phyloP scores from a whole-genome alignment of 1,140 invertebrate species.

The Nasonia longicornis region DNA sequence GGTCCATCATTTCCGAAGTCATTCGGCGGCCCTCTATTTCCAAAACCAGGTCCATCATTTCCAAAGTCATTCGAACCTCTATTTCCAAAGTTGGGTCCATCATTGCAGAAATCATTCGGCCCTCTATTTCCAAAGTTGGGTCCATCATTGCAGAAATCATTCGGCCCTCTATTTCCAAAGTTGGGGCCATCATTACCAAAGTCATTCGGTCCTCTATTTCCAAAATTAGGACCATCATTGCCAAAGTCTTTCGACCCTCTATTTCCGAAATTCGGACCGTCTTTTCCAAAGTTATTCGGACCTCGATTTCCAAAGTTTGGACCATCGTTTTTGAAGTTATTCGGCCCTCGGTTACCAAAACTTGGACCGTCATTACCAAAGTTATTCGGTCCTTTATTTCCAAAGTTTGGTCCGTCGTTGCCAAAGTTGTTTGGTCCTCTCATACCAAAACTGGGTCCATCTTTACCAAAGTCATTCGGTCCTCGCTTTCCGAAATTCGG shows the following conservation, averaged over 20 bases:
- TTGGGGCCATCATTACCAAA: constrained; percentile 18
- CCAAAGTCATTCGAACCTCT: constrained; percentile 3
- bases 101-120: constrained; percentile 44
- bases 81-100: neutral
- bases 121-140: constrained; percentile 40
- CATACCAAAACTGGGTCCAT: constrained; percentile 21
- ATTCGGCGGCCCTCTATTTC: constrained; percentile 30
- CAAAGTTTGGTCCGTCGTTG: constrained; percentile 15
- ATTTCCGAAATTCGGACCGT: constrained; percentile 24
- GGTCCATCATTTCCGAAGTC: constrained; percentile 50
- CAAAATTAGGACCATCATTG: constrained; percentile 23
- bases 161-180: constrained; percentile 21
- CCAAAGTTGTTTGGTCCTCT: neutral
- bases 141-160: constrained; percentile 11
- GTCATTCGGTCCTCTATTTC: constrained; percentile 22
- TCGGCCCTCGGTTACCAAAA: constrained; percentile 3
- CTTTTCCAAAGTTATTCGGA: constrained; percentile 11
- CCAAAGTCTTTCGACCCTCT: constrained; percentile 30
- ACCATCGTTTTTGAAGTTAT: constrained; percentile 11
- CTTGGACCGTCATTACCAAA: constrained; percentile 26
- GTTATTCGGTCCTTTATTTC: neutral
- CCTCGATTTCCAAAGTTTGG: constrained; percentile 35
- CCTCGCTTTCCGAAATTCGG: constrained; percentile 25
- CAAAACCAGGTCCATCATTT: constrained; percentile 3
- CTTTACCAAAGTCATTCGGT: constrained; percentile 18